Evolutionary conservation across 2,888 invertebrate genomes (phyloP).

Genomic region (Leptopilina myrica): DNA sequence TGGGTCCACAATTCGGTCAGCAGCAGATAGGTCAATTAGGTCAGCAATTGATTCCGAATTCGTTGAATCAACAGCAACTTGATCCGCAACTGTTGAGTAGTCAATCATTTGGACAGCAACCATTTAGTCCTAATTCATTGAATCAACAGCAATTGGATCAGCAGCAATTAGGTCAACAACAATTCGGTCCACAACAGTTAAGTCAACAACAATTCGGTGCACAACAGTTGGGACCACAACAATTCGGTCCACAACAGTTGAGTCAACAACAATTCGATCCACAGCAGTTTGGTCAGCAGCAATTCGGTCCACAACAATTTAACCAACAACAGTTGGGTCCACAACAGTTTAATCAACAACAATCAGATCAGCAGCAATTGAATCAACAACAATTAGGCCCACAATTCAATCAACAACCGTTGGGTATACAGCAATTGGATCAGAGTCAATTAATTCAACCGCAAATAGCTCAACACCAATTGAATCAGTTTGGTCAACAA

Average conservation of each 20-base stretch:
- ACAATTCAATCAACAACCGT: not conserved
- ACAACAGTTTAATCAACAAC: conserved; percentile 29
- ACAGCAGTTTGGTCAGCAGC: not conserved
- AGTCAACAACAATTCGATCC: not conserved
- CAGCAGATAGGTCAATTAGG: conserved; percentile 46
- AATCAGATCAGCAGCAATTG: conserved; percentile 41
- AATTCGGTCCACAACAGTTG: not conserved
- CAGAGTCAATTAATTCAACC: conserved; percentile 38
- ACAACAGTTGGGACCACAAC: not conserved
- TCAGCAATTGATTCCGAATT: too few relatives aligned
- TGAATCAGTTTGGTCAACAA: conserved; percentile 45
- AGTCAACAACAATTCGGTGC: conserved; percentile 59
- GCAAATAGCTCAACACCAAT: conserved; percentile 54
- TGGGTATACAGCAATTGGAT: not conserved
- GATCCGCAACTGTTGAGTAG: not conserved
- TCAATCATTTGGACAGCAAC: not conserved
- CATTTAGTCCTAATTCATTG: too few relatives aligned
- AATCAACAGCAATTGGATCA: not conserved
- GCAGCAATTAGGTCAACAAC: conserved; percentile 49
- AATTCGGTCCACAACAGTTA: conserved; percentile 26
- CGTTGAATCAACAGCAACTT: too few relatives aligned
- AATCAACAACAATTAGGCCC: conserved; percentile 10
- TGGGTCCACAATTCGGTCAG: conserved; percentile 50
- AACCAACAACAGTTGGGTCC: conserved; percentile 49
- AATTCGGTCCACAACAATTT: too few relatives aligned